These are phyloP conservation scores for Hippopotamus amphibius DNA, from an alignment of 2,113 vertebrate species.

Conservation along the genomic window DNA sequence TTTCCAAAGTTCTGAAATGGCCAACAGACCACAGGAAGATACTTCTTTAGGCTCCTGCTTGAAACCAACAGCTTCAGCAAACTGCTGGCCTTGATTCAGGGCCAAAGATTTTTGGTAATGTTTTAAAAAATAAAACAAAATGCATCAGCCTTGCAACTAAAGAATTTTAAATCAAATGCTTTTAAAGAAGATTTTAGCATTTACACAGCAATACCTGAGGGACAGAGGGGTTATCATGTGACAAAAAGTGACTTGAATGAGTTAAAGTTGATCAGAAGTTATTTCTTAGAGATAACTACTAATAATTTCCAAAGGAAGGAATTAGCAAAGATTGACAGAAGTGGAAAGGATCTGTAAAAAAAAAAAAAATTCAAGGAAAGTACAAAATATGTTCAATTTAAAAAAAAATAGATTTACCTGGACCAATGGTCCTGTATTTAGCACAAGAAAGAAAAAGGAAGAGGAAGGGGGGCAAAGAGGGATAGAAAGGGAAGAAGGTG, in stretches of 20 bases:
- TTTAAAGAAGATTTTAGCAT: neutral
- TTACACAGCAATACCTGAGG: neutral
- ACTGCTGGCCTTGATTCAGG: slow-evolving; percentile 92
- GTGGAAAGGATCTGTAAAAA: neutral
- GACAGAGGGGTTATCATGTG: neutral
- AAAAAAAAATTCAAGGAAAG: neutral
- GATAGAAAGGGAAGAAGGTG: neutral
- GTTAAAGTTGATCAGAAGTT: neutral
- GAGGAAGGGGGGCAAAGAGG: neutral
- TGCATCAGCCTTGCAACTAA: neutral
- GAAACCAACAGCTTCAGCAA: slow-evolving; percentile 93
- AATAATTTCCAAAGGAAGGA: neutral
- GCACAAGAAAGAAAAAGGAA: neutral
- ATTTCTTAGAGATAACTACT: neutral
- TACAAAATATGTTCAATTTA: neutral
- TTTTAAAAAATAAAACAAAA: neutral
- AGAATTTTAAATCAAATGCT: neutral
- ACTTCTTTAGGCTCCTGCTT: slow-evolving; percentile 92
- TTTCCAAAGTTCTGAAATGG: slow-evolving; percentile 82
- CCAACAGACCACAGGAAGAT: slow-evolving; percentile 93
- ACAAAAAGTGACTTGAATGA: neutral
- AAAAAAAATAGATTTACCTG: neutral
- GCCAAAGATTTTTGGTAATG: slow-evolving; percentile 75
- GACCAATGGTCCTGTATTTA: neutral
- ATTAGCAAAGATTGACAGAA: neutral